phyloP scores from a whole-genome alignment of 2,888 invertebrate species.

The Amorpha juglandis region DNA sequence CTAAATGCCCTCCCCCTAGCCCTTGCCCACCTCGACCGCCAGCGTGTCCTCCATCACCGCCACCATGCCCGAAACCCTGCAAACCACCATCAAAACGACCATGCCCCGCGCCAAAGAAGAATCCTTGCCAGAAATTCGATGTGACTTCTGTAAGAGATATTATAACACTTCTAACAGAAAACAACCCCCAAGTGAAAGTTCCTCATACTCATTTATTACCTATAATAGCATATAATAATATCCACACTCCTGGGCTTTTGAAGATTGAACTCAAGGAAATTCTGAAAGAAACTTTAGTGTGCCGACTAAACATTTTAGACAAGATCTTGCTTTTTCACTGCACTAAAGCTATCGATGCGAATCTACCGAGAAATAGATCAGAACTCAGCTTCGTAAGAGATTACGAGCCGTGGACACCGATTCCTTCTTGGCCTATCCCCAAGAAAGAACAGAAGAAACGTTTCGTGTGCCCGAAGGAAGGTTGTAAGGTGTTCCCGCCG shows the following conservation, averaged over 20 bases:
- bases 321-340: conserved; percentile 9
- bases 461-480: conserved; percentile 57
- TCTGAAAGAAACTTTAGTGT: not conserved
- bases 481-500: conserved; percentile 53
- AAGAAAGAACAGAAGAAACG: conserved; percentile 43
- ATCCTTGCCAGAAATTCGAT: conserved; percentile 36
- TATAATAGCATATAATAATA: not conserved
- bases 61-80: conserved; percentile 43
- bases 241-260: not conserved
- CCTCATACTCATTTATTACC: conserved; percentile 15
- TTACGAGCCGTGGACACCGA: conserved; percentile 69
- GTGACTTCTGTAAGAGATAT: conserved; percentile 30
- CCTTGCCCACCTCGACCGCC: conserved; percentile 32
- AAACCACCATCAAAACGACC: conserved; percentile 38
- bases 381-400: conserved; percentile 45
- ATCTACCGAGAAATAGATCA: conserved; percentile 3
- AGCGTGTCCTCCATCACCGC: conserved; percentile 34
- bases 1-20: conserved; percentile 42
- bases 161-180: conserved; percentile 33
- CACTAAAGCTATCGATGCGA: conserved; percentile 13
- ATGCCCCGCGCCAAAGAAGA: conserved; percentile 35
- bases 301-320: conserved; percentile 2
- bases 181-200: conserved; percentile 12
- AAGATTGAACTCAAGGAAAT: not conserved
- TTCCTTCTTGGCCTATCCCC: conserved; percentile 65